Percentiles rank a stretch among this genome's conserved stretches.
Evolutionary conservation across 2,113 vertebrate genomes (phyloP).

Genomic region (Aythya baeri): DNA sequence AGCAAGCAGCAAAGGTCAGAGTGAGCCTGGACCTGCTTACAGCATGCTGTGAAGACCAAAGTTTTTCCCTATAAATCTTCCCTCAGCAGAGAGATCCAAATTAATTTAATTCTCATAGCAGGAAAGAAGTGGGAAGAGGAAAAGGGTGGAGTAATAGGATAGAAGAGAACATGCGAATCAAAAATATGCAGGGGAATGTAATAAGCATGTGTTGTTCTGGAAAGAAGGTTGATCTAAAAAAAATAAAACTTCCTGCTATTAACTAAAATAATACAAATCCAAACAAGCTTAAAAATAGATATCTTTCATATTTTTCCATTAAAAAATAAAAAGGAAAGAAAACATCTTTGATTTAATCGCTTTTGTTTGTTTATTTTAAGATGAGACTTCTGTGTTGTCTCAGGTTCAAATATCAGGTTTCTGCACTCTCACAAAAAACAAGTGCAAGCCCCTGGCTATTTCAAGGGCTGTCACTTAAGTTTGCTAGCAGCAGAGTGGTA

Average conservation of each 20-base stretch:
- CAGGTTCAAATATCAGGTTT: neutral
- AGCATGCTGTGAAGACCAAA: neutral
- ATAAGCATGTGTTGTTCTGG: neutral
- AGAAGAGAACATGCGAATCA: neutral
- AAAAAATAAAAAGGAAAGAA: neutral
- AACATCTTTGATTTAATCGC: neutral
- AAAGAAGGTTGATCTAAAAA: neutral
- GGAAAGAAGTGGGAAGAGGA: constrained; percentile 18
- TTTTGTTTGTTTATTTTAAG: neutral
- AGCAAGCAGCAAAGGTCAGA: neutral
- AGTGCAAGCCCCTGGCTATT: neutral
- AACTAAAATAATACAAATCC: neutral
- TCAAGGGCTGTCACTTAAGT: neutral
- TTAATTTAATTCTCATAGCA: neutral
- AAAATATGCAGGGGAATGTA: constrained; percentile 12
- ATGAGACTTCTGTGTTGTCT: neutral
- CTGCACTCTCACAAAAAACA: neutral
- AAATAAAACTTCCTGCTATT: neutral
- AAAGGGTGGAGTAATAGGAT: neutral
- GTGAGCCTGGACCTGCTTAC: neutral
- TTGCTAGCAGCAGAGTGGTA: neutral
- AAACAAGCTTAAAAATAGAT: neutral
- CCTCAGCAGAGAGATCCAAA: neutral
- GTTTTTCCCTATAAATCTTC: neutral
- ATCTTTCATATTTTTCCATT: neutral